A percentile compares a stretch with the other conserved stretches of the same genome.
Evolutionary conservation across 2,113 vertebrate genomes (phyloP).

Genomic region (Burhinus oedicnemus): DNA sequence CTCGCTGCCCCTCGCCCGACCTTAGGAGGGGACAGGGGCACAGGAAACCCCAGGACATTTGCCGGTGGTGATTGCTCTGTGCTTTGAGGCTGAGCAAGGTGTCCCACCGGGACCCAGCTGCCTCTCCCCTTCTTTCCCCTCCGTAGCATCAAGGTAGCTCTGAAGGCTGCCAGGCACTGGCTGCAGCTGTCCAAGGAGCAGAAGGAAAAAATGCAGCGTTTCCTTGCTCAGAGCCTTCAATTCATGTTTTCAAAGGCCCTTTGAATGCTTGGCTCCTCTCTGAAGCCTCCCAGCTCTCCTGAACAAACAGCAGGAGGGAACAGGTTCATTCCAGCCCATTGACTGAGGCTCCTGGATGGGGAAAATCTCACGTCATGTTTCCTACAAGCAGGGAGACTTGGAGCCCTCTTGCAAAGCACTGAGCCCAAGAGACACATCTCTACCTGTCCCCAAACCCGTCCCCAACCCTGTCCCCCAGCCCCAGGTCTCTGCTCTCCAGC

Average conservation of each 20-base stretch:
- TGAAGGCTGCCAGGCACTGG: not conserved
- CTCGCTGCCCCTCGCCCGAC: not conserved
- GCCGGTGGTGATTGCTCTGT: not conserved
- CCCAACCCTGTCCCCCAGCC: not conserved
- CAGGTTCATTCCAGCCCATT: not conserved
- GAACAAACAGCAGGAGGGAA: conserved; percentile 43
- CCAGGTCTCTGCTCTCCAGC: not conserved
- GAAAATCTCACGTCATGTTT: not conserved
- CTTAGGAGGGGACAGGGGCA: not conserved
- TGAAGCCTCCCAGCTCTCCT: not conserved
- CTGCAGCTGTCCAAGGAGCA: conserved; percentile 30
- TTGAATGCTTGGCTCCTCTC: not conserved
- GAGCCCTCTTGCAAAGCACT: not conserved
- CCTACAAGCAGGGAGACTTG: not conserved
- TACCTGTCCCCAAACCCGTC: not conserved
- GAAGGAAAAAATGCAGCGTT: conserved; percentile 15
- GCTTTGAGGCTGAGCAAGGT: not conserved
- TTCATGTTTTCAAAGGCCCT: conserved; percentile 59
- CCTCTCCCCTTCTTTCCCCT: not conserved
- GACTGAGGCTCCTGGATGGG: not conserved
- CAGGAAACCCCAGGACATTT: not conserved
- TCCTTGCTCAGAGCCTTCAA: conserved; percentile 31
- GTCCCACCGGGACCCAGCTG: accelerated
- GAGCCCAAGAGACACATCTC: not conserved
- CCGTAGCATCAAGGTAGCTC: not conserved